Conservation (phyloP, 2,797 vertebrate genomes). For the Argya squamiceps region DNA sequence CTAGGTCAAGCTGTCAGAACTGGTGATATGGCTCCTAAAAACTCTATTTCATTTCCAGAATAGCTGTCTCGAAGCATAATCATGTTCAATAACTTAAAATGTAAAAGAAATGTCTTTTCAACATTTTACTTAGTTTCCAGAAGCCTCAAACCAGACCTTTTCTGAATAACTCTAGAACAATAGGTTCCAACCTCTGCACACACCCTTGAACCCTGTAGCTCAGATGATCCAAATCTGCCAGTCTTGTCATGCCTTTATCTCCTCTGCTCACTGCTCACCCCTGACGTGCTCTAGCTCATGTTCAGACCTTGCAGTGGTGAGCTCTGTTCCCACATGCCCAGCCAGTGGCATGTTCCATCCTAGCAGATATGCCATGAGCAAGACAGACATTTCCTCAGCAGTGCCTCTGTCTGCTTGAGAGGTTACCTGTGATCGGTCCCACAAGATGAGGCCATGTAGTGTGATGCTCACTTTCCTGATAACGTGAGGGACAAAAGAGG, state of each 20-base stretch:
- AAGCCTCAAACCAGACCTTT: neutral
- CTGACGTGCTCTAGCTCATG: neutral
- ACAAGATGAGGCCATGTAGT: accelerated
- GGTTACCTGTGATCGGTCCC: neutral
- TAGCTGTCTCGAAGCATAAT: neutral
- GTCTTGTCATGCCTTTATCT: neutral
- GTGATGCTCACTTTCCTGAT: neutral
- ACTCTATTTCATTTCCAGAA: neutral
- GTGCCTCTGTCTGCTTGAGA: neutral
- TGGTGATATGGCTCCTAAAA: neutral
- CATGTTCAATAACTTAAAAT: neutral
- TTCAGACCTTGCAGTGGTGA: neutral
- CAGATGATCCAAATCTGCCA: neutral
- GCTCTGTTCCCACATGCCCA: neutral
- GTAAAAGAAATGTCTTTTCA: accelerated
- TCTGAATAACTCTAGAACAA: neutral
- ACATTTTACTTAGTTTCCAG: neutral
- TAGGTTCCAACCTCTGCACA: neutral
- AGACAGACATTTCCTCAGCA: neutral
- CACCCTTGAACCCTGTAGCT: accelerated
- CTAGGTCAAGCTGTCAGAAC: neutral
- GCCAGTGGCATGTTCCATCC: neutral
- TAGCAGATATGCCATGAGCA: neutral
- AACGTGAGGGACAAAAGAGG: neutral
- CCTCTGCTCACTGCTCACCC: neutral